A percentile compares a stretch with the other conserved stretches of the same genome.
Conservation (phyloP, 1,140 invertebrate genomes). For the Maniola jurtina region DNA sequence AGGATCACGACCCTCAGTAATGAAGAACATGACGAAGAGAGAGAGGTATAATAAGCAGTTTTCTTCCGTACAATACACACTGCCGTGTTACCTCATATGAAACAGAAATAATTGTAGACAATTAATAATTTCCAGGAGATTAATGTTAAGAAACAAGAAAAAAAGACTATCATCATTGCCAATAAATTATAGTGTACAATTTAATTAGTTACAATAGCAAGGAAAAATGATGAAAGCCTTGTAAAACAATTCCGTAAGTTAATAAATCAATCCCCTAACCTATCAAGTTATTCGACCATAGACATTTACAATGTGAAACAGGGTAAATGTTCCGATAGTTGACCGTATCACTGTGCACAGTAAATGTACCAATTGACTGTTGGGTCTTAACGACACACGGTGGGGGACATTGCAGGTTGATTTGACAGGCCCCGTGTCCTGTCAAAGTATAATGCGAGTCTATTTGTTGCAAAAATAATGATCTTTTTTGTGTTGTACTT, state of each 20-base stretch:
- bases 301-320: conserved; percentile 2
- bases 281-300: background rate
- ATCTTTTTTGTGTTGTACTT: background rate
- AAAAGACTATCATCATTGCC: no score
- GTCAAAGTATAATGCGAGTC: background rate
- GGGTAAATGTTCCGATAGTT: conserved; percentile 24
- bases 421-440: background rate
- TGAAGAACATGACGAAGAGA: no score
- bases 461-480: background rate
- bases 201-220: background rate
- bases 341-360: background rate
- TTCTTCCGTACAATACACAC: no score
- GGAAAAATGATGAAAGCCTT: background rate
- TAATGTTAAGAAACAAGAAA: no score
- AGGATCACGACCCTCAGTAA: no score
- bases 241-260: background rate
- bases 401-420: background rate
- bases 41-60: no score
- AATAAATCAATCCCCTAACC: conserved; percentile 11
- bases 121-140: no score
- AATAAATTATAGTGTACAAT: no score
- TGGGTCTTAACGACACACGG: background rate
- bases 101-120: no score
- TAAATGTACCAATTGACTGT: background rate
- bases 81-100: no score